Conservation (phyloP, 2,113 vertebrate genomes). For the Corvus moneduloides region DNA sequence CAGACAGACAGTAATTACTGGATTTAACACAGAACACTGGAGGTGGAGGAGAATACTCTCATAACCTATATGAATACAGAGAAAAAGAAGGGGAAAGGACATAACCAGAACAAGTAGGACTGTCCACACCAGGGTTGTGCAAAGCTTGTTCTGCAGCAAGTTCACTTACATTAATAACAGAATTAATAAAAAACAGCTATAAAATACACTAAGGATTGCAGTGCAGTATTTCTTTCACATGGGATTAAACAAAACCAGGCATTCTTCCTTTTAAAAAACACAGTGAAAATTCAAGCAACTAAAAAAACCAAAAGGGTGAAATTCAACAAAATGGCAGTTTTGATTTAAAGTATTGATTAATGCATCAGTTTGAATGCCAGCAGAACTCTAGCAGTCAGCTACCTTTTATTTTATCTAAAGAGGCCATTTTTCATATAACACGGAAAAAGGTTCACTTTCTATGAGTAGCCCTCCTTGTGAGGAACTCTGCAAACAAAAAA, state of each 20-base stretch:
- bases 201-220: neutral
- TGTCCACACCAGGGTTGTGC: neutral
- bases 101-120: neutral
- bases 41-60: neutral
- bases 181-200: neutral
- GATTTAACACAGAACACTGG: neutral
- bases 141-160: neutral
- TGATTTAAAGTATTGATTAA: neutral
- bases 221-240: neutral
- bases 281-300: neutral
- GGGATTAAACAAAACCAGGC: neutral
- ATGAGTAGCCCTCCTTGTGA: neutral
- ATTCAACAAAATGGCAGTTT: neutral
- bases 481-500: neutral
- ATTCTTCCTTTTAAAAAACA: neutral
- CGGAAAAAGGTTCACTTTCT: neutral
- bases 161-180: neutral
- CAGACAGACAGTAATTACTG: neutral
- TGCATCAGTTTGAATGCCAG: neutral
- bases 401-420: neutral
- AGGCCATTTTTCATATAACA: neutral
- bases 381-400: neutral
- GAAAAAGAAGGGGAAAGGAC: neutral
- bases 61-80: neutral
- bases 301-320: accelerated